Evolutionary conservation across 2,888 invertebrate genomes (phyloP).

Genomic region (Caprella mutica): DNA sequence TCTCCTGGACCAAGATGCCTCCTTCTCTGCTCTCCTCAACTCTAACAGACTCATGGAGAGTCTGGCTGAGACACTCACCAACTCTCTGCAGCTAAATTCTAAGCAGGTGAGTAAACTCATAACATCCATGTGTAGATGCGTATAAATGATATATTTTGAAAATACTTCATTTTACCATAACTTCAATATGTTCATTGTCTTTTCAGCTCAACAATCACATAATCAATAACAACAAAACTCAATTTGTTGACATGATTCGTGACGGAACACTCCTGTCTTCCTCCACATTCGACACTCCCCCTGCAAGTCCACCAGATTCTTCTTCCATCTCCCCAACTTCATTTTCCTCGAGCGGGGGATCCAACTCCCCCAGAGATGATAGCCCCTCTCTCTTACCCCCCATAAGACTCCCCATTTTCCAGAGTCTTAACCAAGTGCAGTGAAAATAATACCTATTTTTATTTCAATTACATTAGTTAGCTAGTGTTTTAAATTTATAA

Average conservation of each 20-base stretch:
- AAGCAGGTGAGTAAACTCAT: conserved; percentile 1
- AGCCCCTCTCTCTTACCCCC: conserved; percentile 1
- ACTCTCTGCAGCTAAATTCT: conserved; percentile 2
- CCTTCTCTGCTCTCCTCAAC: conserved; percentile 4
- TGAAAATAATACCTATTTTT: too few relatives aligned
- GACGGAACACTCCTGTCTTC: conserved; percentile 10
- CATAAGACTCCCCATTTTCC: conserved; percentile 5
- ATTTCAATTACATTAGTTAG: too few relatives aligned
- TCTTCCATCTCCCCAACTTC: conserved; percentile 19
- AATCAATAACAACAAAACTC: neutral
- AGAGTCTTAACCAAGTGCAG: conserved; percentile 5
- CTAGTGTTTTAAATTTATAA: too few relatives aligned
- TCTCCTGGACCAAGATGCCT: conserved; percentile 26
- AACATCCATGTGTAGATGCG: neutral
- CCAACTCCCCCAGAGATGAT: too few relatives aligned
- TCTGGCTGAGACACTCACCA: conserved; percentile 1
- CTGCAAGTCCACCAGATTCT: conserved; percentile 29
- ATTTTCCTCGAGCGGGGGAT: neutral
- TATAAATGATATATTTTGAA: neutral
- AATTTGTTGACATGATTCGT: conserved; percentile 2
- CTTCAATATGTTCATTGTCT: neutral
- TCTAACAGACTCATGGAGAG: neutral
- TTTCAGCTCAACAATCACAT: neutral
- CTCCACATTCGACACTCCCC: conserved; percentile 30
- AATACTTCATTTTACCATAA: neutral